Conservation (phyloP, 2,113 vertebrate species). For the Castor canadensis region DNA sequence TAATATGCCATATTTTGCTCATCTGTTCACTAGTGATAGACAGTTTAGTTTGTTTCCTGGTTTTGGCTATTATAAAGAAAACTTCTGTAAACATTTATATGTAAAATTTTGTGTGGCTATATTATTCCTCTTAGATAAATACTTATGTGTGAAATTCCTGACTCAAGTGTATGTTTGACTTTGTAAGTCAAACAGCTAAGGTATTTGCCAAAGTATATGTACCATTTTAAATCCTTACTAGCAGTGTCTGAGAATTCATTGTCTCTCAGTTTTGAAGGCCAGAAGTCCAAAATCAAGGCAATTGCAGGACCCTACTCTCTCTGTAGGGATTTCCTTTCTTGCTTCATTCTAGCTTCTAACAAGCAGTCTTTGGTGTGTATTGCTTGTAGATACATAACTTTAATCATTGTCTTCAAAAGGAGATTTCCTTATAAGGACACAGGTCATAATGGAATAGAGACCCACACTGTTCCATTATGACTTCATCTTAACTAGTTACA, state of each 20-base stretch:
- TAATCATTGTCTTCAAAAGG: background rate
- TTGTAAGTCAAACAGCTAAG: background rate
- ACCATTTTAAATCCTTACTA: too few species aligned
- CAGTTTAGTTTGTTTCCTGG: background rate
- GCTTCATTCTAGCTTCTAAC: background rate
- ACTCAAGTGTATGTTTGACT: background rate
- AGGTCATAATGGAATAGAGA: background rate
- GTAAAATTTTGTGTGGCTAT: too few species aligned
- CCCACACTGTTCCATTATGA: background rate
- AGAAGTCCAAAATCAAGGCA: background rate
- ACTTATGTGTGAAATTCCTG: background rate
- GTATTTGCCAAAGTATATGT: too few species aligned
- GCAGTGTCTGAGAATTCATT: too few species aligned
- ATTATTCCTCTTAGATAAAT: too few species aligned
- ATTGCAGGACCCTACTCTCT: background rate
- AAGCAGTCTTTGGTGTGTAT: background rate
- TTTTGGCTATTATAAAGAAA: background rate
- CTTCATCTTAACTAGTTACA: too few species aligned
- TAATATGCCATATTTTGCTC: background rate
- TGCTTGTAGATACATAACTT: background rate
- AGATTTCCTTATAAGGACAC: background rate
- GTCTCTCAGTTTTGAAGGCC: too few species aligned
- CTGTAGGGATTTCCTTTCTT: background rate
- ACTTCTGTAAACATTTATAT: too few species aligned
- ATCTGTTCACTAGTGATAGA: background rate